phyloP scores from a whole-genome alignment of 2,113 vertebrate genomes.

The Argyrosomus japonicus region DNA sequence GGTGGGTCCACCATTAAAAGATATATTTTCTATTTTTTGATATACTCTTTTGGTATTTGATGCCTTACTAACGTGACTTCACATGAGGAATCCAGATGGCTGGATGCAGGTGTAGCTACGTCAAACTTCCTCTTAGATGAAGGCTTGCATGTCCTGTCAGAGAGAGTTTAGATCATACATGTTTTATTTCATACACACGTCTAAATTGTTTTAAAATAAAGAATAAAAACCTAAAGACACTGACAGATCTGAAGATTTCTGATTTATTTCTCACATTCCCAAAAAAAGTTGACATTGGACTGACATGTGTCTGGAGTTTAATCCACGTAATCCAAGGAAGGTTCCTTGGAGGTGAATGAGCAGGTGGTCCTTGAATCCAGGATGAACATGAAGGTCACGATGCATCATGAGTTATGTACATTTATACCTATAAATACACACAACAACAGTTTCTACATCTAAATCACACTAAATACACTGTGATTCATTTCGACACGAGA shows the following conservation, averaged over 20 bases:
- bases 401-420: background rate
- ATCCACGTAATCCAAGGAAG: constrained; percentile 52
- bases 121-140: no score
- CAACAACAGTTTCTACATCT: background rate
- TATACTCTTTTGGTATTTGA: background rate
- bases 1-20: background rate
- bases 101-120: no score
- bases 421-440: constrained; percentile 4
- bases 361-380: constrained; percentile 49
- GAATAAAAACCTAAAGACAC: background rate
- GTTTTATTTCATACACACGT: no score
- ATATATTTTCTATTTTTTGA: background rate
- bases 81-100: no score
- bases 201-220: background rate
- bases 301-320: constrained; percentile 35
- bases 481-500: background rate
- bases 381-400: constrained; percentile 45
- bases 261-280: background rate
- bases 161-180: no score
- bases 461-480: background rate
- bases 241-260: no score
- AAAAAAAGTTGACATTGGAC: background rate
- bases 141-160: no score
- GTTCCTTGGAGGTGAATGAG: constrained; percentile 46
- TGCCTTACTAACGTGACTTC: no score